These are phyloP conservation scores for Gymnopithys bicolor DNA, from an alignment of 2,797 vertebrate genomes.

Conservation along the genomic window DNA sequence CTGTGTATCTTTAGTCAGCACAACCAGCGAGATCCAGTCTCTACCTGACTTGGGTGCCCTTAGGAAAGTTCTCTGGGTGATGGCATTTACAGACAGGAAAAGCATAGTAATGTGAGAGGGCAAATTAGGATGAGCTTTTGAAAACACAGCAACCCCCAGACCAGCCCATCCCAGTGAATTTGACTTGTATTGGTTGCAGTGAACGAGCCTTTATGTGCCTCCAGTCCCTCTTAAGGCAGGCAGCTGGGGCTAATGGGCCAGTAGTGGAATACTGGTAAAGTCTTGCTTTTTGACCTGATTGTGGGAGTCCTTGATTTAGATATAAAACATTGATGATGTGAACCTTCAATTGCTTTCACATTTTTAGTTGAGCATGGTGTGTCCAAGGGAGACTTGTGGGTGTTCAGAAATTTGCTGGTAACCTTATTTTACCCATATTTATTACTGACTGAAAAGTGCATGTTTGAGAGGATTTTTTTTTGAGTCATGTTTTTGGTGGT, in stretches of 20 bases:
- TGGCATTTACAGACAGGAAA: slow-evolving; percentile 1
- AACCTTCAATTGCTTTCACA: slow-evolving; percentile 3
- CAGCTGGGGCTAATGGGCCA: slow-evolving; percentile 18
- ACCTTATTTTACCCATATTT: slow-evolving; percentile 4
- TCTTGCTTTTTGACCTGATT: slow-evolving; percentile 56
- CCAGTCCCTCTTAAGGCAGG: neutral
- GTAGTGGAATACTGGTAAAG: neutral
- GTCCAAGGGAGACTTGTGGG: neutral
- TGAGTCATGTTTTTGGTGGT: neutral
- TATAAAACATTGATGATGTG: slow-evolving; percentile 9
- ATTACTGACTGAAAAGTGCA: neutral
- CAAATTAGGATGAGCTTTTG: slow-evolving; percentile 13
- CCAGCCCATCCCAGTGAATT: neutral
- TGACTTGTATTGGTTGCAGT: neutral
- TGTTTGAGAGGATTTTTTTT: neutral
- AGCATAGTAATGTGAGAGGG: neutral
- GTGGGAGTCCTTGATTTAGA: slow-evolving; percentile 34
- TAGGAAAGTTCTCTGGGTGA: neutral
- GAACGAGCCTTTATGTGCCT: slow-evolving; percentile 1
- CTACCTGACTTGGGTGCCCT: neutral
- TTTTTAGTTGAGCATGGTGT: neutral
- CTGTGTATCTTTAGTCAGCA: neutral
- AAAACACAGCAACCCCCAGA: neutral
- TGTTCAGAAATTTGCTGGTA: neutral
- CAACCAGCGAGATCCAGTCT: neutral